These are phyloP conservation scores for Aramus guarauna DNA, from an alignment of 2,113 vertebrate species.

Conservation along the genomic window DNA sequence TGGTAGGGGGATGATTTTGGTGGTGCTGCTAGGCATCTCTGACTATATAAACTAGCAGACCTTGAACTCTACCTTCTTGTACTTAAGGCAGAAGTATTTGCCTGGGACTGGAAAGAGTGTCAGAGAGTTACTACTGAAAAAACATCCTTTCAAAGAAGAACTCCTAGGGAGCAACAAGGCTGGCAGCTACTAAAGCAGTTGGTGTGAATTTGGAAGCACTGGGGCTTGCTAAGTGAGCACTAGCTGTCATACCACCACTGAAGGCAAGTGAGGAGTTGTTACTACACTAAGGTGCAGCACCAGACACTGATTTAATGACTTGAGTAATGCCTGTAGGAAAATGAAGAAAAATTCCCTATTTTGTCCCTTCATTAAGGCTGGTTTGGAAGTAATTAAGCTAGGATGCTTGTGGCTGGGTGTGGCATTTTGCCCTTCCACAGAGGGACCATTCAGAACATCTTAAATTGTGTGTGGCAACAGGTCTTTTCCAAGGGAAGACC, in stretches of 20 bases:
- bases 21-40: background rate
- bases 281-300: background rate
- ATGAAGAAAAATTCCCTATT: background rate
- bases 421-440: background rate
- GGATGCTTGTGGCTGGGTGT: background rate
- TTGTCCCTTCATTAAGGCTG: background rate
- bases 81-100: background rate
- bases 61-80: background rate
- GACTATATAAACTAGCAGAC: background rate
- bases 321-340: background rate
- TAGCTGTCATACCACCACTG: background rate
- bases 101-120: background rate
- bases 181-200: background rate
- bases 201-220: background rate
- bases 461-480: background rate
- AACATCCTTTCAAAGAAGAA: background rate
- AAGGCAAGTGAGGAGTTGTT: background rate
- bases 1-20: background rate
- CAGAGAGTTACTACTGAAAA: background rate
- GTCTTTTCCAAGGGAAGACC: background rate
- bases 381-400: background rate
- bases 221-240: background rate
- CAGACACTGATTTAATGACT: background rate
- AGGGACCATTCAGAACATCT: background rate
- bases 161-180: background rate